Evolutionary conservation across 1,140 invertebrate genomes (phyloP).

Genomic region (Penaeus vannamei): DNA sequence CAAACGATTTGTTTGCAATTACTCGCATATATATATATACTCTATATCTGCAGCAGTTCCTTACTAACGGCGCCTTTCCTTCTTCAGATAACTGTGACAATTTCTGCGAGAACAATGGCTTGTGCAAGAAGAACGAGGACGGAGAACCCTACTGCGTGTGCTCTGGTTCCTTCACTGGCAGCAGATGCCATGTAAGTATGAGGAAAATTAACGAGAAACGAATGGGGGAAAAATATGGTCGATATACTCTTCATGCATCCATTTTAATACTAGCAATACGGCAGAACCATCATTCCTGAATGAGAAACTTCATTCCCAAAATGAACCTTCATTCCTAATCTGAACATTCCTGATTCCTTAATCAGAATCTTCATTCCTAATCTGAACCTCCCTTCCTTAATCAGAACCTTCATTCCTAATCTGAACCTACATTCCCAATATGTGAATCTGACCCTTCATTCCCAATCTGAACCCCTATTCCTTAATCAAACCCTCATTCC

Average conservation of each 20-base stretch:
- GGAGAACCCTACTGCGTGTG: conserved; percentile 74
- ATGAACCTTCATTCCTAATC: no score
- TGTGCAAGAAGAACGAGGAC: conserved; percentile 83
- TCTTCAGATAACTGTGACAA: conserved; percentile 86
- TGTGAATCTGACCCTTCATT: not conserved
- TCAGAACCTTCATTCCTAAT: conserved; percentile 77
- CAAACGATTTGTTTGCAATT: no score
- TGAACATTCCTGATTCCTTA: no score
- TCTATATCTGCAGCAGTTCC: conserved; percentile 24
- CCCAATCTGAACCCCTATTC: conserved; percentile 75
- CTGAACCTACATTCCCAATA: no score
- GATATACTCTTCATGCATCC: not conserved
- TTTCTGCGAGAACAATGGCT: conserved; percentile 92
- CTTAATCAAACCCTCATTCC: no score
- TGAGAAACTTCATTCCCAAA: no score
- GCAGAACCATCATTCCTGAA: no score
- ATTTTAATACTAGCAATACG: not conserved
- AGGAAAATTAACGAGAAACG: not conserved
- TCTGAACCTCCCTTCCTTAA: not conserved
- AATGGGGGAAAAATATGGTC: not conserved
- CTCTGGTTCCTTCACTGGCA: conserved; percentile 56
- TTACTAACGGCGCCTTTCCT: conserved; percentile 55
- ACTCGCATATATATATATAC: not conserved
- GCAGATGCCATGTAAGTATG: conserved; percentile 50
- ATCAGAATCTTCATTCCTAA: no score